Evolutionary conservation across 2,888 invertebrate species (phyloP).

Genomic region (Andrena bicolor): DNA sequence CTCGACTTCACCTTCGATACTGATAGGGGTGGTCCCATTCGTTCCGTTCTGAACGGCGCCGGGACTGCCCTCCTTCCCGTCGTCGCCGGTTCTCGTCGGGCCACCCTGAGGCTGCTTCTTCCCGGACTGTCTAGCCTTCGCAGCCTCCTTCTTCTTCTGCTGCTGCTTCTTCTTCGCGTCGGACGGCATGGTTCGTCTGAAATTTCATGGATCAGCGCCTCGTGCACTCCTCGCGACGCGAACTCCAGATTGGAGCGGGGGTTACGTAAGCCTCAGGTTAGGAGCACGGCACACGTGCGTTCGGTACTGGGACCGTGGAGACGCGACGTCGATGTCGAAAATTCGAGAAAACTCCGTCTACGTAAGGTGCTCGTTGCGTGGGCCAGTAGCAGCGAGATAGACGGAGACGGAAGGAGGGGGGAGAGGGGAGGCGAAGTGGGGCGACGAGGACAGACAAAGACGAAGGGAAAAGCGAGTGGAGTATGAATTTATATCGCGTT

Average conservation of each 20-base stretch:
- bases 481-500: background rate
- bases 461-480: background rate
- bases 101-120: conserved; percentile 76
- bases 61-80: conserved; percentile 87
- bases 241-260: background rate
- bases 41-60: conserved; percentile 85
- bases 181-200: conserved; percentile 93
- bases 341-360: conserved; percentile 52
- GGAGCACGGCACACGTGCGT: conserved; percentile 46
- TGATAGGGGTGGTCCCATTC: conserved; percentile 86
- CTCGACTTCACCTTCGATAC: conserved; percentile 89
- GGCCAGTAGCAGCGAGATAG: conserved; percentile 14
- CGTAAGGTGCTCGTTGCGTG: conserved; percentile 48
- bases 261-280: conserved; percentile 70
- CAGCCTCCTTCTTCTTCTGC: conserved; percentile 98
- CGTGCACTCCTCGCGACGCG: background rate
- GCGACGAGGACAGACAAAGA: conserved; percentile 32
- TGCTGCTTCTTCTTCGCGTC: conserved; percentile 99
- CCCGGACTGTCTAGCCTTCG: conserved; percentile 89
- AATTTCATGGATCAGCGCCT: conserved; percentile 18
- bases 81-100: conserved; percentile 84
- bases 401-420: background rate
- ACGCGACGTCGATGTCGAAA: conserved; percentile 10
- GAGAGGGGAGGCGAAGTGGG: background rate
- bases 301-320: background rate